A percentile compares a stretch with the other conserved stretches of the same genome.
Conservation (phyloP, 2,797 vertebrate species). For the Sparidentex hasta region DNA sequence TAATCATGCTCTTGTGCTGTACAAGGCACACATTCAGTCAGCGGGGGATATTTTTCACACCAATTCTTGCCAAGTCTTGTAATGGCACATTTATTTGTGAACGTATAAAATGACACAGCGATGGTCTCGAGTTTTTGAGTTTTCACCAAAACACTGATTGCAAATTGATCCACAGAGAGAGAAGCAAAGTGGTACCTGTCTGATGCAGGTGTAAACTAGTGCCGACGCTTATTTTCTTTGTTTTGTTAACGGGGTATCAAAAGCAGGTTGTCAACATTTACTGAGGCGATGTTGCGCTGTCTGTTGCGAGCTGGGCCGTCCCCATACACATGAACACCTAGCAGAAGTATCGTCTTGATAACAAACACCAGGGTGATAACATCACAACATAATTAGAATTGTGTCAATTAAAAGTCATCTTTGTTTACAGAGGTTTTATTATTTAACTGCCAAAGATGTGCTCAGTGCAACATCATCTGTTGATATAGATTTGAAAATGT, state of each 20-base stretch:
- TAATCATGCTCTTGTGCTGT: constrained; percentile 63
- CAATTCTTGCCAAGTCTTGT: constrained; percentile 56
- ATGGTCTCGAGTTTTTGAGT: constrained; percentile 29
- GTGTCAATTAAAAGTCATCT: neutral
- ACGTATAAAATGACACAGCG: constrained; percentile 46
- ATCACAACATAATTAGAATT: neutral
- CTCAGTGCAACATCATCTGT: neutral
- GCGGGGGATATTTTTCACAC: constrained; percentile 62
- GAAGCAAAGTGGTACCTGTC: neutral
- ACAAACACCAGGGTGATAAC: neutral
- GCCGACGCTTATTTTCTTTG: constrained; percentile 15
- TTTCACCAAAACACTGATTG: constrained; percentile 25
- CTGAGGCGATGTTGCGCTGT: neutral
- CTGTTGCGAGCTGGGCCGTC: neutral
- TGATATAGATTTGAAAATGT: no score
- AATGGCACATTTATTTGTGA: constrained; percentile 65
- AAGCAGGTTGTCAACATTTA: neutral
- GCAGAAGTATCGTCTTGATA: neutral
- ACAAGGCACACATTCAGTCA: constrained; percentile 56
- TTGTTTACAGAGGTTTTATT: neutral
- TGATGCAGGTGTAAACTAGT: neutral
- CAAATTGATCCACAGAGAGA: constrained; percentile 13
- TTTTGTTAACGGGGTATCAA: constrained; percentile 29
- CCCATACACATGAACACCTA: neutral
- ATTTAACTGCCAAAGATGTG: neutral